Evolutionary conservation across 2,888 invertebrate genomes (phyloP).

Genomic region (Oegoconia quadripuncta): DNA sequence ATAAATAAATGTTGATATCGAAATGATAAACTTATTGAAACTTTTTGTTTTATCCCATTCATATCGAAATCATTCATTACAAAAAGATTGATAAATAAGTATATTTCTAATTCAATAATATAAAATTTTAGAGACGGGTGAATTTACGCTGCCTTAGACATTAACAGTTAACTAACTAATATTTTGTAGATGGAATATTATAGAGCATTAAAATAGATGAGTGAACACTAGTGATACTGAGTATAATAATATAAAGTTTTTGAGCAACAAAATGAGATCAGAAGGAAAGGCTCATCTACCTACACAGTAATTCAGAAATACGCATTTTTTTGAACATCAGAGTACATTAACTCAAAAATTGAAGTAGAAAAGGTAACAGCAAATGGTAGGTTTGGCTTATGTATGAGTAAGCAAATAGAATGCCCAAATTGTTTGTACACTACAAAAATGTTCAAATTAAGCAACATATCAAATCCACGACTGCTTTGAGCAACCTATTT

Average conservation of each 20-base stretch:
- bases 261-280: slow-evolving; percentile 19
- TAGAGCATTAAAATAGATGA: slow-evolving; percentile 1
- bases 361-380: too few relatives aligned
- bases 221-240: not conserved
- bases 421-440: too few relatives aligned
- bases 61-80: slow-evolving; percentile 72
- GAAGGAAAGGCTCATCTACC: not conserved
- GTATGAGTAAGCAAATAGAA: not conserved
- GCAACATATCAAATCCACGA: not conserved
- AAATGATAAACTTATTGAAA: slow-evolving; percentile 40
- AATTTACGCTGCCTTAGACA: slow-evolving; percentile 71
- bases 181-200: slow-evolving; percentile 20
- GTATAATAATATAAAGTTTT: not conserved
- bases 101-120: slow-evolving; percentile 79
- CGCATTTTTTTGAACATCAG: too few relatives aligned
- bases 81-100: slow-evolving; percentile 77
- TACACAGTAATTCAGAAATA: not conserved
- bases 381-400: too few relatives aligned
- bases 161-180: slow-evolving; percentile 64
- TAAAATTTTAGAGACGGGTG: slow-evolving; percentile 79
- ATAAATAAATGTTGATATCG: slow-evolving; percentile 49
- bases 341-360: too few relatives aligned
- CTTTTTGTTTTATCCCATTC: slow-evolving; percentile 62
- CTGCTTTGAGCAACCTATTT: not conserved
- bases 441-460: too few relatives aligned